Evolutionary conservation across 2,888 invertebrate genomes (phyloP), one percentile per base, ranked within the genome.

Genomic region (Frankliniella intonsa): DNA sequence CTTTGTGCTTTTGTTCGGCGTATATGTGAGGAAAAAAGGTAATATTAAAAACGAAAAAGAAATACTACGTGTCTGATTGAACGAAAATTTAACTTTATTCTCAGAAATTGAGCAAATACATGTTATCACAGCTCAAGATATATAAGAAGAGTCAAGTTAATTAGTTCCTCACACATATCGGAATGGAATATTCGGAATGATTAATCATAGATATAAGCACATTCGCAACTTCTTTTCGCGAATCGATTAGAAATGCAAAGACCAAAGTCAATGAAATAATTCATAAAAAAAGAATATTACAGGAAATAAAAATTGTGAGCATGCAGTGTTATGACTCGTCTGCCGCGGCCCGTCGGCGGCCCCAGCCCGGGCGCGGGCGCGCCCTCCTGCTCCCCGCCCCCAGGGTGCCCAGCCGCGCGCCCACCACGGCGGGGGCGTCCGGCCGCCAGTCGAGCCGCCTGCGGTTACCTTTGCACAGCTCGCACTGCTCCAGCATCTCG

Each of bases 401-500:
- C 81, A 17, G 11, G 51, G 80, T 55, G 50, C 38, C 38, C 80
- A 50, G 81, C 38, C 65, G 19, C n/a, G 49, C 62, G 80, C 65
- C 25, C 25, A 80, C 50, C 50, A 82, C 81, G 8, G 25, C 51
- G 55, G 82, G 80, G 50, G 76, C 81, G 80, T 51, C 80, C 25
- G 76, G 25, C 51, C 80, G 83, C 83, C 85, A 85, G 84, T 85
- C 85, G 85, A 84, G 85, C 83, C 84, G 82, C 83, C 82, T 82
- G 83, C 83, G 84, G 83, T 51, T 84, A 80, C 83, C 83, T 84
- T 90, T 91, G 87, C 93, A 94, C 83, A 92, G 91, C 85, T 94
- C 94, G 87, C 97, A 97, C 85, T 94, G 93, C 86, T 94, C 93
- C 83, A 97, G 89, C 82, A 95, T 89, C 83, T 91, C 90, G 55